Base-by-base conservation (phyloP, 2,888 invertebrate species). In the Thyatira batis region DNA sequence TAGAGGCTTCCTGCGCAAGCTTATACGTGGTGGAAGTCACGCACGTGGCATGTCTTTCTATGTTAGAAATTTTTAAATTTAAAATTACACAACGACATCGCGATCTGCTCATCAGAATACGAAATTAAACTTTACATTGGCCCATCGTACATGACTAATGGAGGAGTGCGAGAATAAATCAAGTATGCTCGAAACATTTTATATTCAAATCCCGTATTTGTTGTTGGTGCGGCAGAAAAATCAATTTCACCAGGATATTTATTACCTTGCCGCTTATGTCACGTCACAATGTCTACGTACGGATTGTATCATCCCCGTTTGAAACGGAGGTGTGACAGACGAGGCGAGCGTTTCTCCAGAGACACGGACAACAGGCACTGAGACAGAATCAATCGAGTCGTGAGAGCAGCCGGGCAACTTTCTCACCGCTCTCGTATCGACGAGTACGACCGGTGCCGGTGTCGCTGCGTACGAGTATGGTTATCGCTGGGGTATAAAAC, bases 401-500 rank as follows among this genome's bases (percentile, higher is more conserved):
- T 78, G 84, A 88, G 90, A 89, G 87, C 81, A 82, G 79, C 81
- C 66, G 67, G 67, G 76, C 87, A 85, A 89, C 90, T 90, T 90
- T 90, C 90, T 78, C 87, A 79, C 58, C 76, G 81, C 77, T 84
- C 83, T 84, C 77, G 79, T 84, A 82, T 80, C 78, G 77, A 71
- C 76, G 65, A 60, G 67, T 58, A 58, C 69, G 69, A 76, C 78
- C 73, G 73, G 77, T 73, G 77, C 78, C 73, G 73, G 77, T 73
- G 77, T 65, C 57, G 56, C 70, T 69, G 69, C 73, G 73, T 71
- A 76, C 76, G 67, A 61, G 65, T 65, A 63, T 57, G 61, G 68
- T 57, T 60, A 62, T 55, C 54, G 60, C 52, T 55, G 56, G 50
- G 62, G 65, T 50, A 53, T 58, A 73, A 77, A 69, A 57, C 63